Base-by-base conservation (phyloP, 2,113 vertebrate species). In the Phocoena sinus region DNA sequence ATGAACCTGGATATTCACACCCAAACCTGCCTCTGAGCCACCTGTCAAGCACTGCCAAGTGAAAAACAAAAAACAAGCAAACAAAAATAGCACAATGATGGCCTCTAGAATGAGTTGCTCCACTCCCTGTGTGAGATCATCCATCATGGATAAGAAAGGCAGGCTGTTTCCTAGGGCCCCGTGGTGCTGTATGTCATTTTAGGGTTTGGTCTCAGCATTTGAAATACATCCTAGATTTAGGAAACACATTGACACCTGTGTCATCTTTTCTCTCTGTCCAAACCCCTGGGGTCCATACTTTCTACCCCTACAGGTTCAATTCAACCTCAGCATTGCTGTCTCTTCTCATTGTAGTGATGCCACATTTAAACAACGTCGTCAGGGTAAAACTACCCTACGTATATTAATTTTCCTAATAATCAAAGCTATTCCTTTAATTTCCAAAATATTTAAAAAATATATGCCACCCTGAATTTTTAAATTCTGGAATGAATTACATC, bases 211-310 rank as follows among this genome's bases (percentile, higher is more conserved):
- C 56, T 88, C 84, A 58, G 33, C 41, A 56, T 82, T 76, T 89
- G 73, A 85, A 96, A 53, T 95, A 26, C 11, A 80, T 31, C 47
- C 68, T 68, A 26, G 26, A 63, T 44, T 92, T 62, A 92, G 47
- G 21, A 97, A 89, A 53, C 18, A 28, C 23, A 0, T 20, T 60
- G 60, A 63, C 26, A 26, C 90, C 73, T 68, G 21, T 10, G 8
- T 77, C 47, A 17, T 60, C 73, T 60, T 38, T 44, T 50, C 25
- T 63, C n/a, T 74, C 20, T 85, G 73, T 81, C 41, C 56, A 71
- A 90, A 85, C 26, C 26, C 77, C 20, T 26, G n/a, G 21, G 1
- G 11, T 58, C 31, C 56, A 28, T n/a, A 38, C 81, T 50, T 17
- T n/a, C 14, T 47, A n/a, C 12, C 28, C 14, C 4, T 76, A 15